These are phyloP conservation scores for Acromyrmex charruanus DNA, from an alignment of 1,140 invertebrate species.

Conservation along the genomic window DNA sequence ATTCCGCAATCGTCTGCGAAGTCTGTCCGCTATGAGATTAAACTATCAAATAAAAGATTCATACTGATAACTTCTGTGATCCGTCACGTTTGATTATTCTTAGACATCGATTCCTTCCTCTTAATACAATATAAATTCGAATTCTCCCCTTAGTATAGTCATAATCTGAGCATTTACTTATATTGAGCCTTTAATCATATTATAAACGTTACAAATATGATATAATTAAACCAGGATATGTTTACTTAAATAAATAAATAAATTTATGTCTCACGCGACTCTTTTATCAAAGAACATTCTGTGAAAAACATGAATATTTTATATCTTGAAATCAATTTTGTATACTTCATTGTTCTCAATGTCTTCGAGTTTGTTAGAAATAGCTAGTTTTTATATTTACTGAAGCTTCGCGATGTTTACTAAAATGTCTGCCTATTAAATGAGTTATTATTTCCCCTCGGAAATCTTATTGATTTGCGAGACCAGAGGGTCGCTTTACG, in stretches of 20 bases:
- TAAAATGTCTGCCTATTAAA: background rate
- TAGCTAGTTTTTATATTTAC: background rate
- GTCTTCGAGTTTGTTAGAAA: background rate
- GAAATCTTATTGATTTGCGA: background rate
- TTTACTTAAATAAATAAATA: background rate
- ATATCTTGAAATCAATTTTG: conserved; percentile 1
- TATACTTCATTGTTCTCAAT: background rate
- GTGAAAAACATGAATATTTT: background rate
- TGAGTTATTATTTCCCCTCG: background rate
- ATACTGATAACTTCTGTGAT: background rate
- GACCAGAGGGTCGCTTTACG: conserved; percentile 15
- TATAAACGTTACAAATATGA: background rate
- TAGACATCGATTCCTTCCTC: background rate
- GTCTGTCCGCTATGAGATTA: conserved; percentile 34
- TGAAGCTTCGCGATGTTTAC: background rate
- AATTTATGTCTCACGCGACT: background rate
- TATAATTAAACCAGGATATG: background rate
- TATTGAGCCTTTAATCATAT: background rate
- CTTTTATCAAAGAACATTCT: background rate
- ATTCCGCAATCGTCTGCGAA: conserved; percentile 11
- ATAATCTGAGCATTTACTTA: background rate
- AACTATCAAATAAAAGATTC: conserved; percentile 50
- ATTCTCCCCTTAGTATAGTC: background rate
- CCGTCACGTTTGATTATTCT: conserved; percentile 31
- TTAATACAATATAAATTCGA: background rate